Base-by-base conservation (phyloP, 92 coral and sea anemone genomes). In the Actinernus sp. region DNA sequence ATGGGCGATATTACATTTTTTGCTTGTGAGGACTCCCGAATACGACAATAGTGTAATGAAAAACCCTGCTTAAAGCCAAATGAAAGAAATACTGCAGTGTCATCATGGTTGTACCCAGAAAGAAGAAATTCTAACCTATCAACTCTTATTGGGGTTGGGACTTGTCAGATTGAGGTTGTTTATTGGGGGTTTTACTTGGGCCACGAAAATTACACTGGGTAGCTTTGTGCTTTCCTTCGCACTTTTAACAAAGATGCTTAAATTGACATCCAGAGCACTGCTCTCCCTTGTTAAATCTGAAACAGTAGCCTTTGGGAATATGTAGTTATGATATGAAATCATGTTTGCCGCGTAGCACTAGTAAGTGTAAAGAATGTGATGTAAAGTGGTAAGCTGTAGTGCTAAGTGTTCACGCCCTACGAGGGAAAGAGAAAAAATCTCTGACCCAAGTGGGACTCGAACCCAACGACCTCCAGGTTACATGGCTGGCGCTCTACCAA, bases 31-130 rank as follows among this genome's bases (percentile, higher is more conserved):
- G 65, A 29, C 20, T 31, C 12, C 27, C 17, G 16, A 31, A 59
- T 22, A 12, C 91, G 85, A 25, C 56, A 16, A 71, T 41, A 70
- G 45, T 63, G 79, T 8, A 84, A 26, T 14, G 32, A 34, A 40
- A 84, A 76, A 14, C 90, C 90, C 18, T 14, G 29, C 0, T 54
- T 34, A 63, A 83, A 76, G 31, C 85, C 81, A 25, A 39, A 58
- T 26, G 63, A 51, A 33, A 85, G 25, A 14, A 19, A 16, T 32
- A 30, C 24, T 31, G 12, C 39, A 13, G 1, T 11, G 12, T 23
- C 30, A 21, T 41, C 12, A 18, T 33, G 23, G n/a, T 55, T 53
- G 51, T 78, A 84, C 13, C 75, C 70, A 0, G 40, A 20, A 23
- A 84, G 58, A 26, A 71, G 55, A 11, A 2, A 0, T 13, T 31